Evolutionary conservation across 2,797 vertebrate genomes (phyloP).

Genomic region (Menidia menidia): DNA sequence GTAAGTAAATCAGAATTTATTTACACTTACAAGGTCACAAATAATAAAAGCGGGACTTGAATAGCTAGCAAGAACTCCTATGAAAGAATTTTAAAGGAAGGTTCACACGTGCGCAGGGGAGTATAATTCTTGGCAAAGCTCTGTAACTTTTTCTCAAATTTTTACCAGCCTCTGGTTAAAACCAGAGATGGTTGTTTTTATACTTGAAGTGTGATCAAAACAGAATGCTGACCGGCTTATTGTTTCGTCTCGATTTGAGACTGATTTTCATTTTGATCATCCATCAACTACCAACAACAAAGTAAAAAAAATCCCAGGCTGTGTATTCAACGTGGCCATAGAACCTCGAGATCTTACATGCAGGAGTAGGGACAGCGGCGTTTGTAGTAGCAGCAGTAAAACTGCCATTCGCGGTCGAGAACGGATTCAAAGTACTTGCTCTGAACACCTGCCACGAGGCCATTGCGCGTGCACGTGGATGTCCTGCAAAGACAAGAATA

Average conservation of each 20-base stretch:
- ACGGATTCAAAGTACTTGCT: conserved; percentile 95
- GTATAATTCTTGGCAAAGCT: no score
- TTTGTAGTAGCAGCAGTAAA: conserved; percentile 95
- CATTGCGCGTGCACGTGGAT: conserved; percentile 93
- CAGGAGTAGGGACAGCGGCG: conserved; percentile 93
- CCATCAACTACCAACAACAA: not conserved
- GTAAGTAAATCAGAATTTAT: no score
- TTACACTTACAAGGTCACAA: no score
- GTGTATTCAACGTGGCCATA: not conserved
- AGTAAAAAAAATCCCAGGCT: not conserved
- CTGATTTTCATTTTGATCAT: not conserved
- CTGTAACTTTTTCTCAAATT: no score
- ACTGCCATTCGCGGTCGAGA: conserved; percentile 97
- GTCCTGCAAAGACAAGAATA: conserved; percentile 84
- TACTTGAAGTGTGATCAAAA: not conserved
- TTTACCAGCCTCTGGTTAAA: not conserved
- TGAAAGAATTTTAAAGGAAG: no score
- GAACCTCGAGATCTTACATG: conserved; percentile 84
- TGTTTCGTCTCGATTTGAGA: not conserved
- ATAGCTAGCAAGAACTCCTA: not conserved
- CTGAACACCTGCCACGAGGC: conserved; percentile 95
- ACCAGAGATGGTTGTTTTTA: not conserved
- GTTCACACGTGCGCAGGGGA: no score
- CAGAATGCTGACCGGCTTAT: not conserved
- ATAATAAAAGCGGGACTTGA: no score